These are phyloP conservation scores for Oncorhynchus gorbuscha DNA, from an alignment of 2,113 vertebrate species.

Conservation along the genomic window DNA sequence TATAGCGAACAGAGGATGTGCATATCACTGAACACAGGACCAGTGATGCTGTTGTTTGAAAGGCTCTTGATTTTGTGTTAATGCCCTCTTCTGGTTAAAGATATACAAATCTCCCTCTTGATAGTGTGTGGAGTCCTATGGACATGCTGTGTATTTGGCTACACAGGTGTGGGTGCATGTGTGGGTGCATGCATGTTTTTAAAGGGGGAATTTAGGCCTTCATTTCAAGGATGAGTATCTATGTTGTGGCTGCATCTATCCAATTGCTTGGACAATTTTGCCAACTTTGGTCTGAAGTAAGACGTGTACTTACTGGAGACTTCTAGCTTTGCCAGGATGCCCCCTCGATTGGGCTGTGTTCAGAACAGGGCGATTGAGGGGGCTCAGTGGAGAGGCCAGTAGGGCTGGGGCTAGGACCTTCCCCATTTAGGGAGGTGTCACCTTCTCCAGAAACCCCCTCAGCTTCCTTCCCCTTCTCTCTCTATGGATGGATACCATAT, in stretches of 20 bases:
- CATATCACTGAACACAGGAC: too few species aligned
- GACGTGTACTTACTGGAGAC: conserved; percentile 83
- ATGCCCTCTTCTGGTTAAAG: too few species aligned
- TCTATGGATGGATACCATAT: conserved; percentile 72
- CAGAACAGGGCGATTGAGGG: conserved; percentile 75
- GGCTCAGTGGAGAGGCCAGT: conserved; percentile 74
- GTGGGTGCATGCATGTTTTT: neutral
- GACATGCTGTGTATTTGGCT: neutral
- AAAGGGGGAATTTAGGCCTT: too few species aligned
- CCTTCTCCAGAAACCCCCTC: conserved; percentile 54
- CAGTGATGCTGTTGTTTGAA: too few species aligned
- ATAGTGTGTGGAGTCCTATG: conserved; percentile 7
- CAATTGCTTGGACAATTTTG: too few species aligned
- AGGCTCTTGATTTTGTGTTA: too few species aligned
- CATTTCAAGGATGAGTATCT: too few species aligned
- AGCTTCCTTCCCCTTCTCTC: conserved; percentile 82
- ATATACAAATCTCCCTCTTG: conserved; percentile 28
- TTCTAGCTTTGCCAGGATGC: conserved; percentile 77
- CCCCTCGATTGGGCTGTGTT: conserved; percentile 74
- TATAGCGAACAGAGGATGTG: too few species aligned
- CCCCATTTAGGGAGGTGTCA: conserved; percentile 62
- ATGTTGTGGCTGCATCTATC: too few species aligned
- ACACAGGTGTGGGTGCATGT: neutral
- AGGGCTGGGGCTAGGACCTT: conserved; percentile 68
- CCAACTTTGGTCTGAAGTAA: too few species aligned